Evolutionary conservation across 2,113 vertebrate genomes (phyloP), one percentile per base, ranked within the genome.

Genomic region (Oenanthe oenanthe): DNA sequence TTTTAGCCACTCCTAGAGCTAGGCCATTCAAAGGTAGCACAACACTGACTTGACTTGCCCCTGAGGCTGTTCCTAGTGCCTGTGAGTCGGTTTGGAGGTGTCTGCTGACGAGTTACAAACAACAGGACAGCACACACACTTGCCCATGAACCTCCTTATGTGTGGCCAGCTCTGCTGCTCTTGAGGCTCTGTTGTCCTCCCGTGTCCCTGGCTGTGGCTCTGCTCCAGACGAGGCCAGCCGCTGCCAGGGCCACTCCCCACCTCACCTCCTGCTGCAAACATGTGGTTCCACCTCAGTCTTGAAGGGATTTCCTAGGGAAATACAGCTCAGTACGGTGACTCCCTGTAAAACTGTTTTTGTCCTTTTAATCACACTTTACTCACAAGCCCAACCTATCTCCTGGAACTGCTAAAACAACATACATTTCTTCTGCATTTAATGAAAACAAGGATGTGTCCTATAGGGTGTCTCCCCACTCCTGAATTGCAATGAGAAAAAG

Each of bases 141-240:
- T 74, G 74, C 10, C 53, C 3, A 6, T 38, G 40, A 65, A 68
- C 34, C 10, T 34, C 50, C 40, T n/a, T 28, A 17, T 15, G 26
- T 40, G 9, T 58, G 61, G 57, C 12, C 20, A 53, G 10, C 18
- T 75, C 9, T 13, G 18, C 16, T 56, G 20, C 9, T 60, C 56
- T 66, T 81, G 47, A 42, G 8, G 8, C 12, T 50, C 34, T 58
- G 5, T 15, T 40, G 21, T 43, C 22, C n/a, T 54, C 18, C 8
- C 0, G 1, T 65, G 18, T 36, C 28, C 28, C 13, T 15, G 57
- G 32, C 40, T 68, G 20, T 38, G 0, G 0, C 6, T 4, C 20
- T 53, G 31, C 36, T 78, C 29, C 29, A 58, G 20, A 38, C 1
- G 10, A 31, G 17, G 61, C 8, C 16, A n/a, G 10, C 6, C 1